Percentiles rank a stretch among this genome's conserved stretches.
Evolutionary conservation across 2,113 vertebrate species (phyloP).

Genomic region (rat (Rattus norvegicus)): GRCr8 NC_086024.1:18551501-18552000

Average conservation of each 20-base stretch:
- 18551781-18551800: not conserved
- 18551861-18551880: not conserved
- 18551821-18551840: not conserved
- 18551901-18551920: not conserved
- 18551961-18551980: not conserved
- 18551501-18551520: not conserved
- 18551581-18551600: not conserved
- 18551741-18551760: not conserved
- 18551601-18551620: not conserved
- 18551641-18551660: not conserved
- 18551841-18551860: not conserved
- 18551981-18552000: not conserved
- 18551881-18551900: too few relatives aligned
- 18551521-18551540: not conserved
- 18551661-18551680: not conserved
- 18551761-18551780: too few relatives aligned
- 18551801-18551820: not conserved
- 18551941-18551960: not conserved
- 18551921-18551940: not conserved
- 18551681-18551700: not conserved
- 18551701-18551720: not conserved
- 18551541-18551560: not conserved
- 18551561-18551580: not conserved
- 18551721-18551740: not conserved
- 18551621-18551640: not conserved